phyloP scores from a whole-genome alignment of 92 coral and sea anemone genomes.

The Palythoa heliodiscus region DNA sequence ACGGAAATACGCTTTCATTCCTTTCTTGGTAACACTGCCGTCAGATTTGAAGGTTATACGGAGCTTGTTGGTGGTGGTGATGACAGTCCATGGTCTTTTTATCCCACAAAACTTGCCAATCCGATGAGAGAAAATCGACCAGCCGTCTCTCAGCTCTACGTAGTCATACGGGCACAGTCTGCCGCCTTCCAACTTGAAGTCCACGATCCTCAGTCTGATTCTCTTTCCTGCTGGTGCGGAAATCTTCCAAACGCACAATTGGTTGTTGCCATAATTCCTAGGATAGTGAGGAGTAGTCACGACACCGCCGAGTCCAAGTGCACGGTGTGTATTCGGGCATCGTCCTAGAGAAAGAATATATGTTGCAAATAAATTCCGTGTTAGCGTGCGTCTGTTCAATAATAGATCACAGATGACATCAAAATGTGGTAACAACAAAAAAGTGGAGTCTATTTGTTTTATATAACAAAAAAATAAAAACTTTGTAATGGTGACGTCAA shows the following conservation, averaged over 20 bases:
- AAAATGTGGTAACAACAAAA: too few relatives aligned
- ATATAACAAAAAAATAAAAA: too few relatives aligned
- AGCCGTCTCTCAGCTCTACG: conserved; percentile 35
- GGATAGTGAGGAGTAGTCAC: conserved; percentile 59
- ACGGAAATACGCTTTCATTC: conserved; percentile 54
- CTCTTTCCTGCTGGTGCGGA: conserved; percentile 44
- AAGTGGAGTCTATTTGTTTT: too few relatives aligned
- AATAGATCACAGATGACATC: too few relatives aligned
- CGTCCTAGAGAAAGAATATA: background rate
- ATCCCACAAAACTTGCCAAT: conserved; percentile 74
- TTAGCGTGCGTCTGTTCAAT: too few relatives aligned
- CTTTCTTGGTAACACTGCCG: conserved; percentile 62
- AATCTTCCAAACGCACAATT: conserved; percentile 67
- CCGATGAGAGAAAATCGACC: background rate
- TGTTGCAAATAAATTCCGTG: too few relatives aligned
- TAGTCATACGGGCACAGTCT: conserved; percentile 59
- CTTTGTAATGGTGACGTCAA: too few relatives aligned
- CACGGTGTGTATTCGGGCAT: background rate
- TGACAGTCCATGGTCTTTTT: conserved; percentile 26
- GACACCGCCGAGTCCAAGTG: background rate
- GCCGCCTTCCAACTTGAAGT: conserved; percentile 60
- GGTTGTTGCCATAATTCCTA: conserved; percentile 53
- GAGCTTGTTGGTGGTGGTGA: conserved; percentile 46
- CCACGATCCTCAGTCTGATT: conserved; percentile 47
- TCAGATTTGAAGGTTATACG: conserved; percentile 63